Evolutionary conservation across 2,797 vertebrate species (phyloP).

Genomic region (Myotis findleyi): DNA sequence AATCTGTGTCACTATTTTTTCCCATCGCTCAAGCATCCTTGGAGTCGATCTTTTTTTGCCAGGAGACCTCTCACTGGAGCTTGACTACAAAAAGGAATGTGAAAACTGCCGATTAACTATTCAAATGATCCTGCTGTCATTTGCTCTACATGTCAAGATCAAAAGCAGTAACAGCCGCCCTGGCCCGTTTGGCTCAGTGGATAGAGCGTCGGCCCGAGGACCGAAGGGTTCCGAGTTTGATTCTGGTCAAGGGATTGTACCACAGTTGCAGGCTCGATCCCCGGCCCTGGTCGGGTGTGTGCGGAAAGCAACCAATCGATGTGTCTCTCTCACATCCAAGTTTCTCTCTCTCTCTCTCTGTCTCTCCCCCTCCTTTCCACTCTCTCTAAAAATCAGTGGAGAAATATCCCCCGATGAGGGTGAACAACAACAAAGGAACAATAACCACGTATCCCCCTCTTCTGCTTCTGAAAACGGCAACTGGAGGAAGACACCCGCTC

Average conservation of each 20-base stretch:
- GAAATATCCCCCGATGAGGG: too few species aligned
- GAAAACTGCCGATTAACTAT: conserved; percentile 84
- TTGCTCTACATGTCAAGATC: conserved; percentile 58
- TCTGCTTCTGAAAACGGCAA: not conserved
- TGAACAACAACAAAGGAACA: not conserved
- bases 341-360: too few species aligned
- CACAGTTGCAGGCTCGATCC: too few species aligned
- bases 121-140: conserved; percentile 74
- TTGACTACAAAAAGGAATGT: conserved; percentile 84
- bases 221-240: too few species aligned
- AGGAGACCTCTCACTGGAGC: conserved; percentile 79
- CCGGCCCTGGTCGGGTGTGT: too few species aligned
- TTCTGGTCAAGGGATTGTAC: too few species aligned
- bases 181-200: too few species aligned
- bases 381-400: too few species aligned
- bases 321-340: too few species aligned
- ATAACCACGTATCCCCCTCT: conserved; percentile 30
- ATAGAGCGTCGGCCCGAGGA: too few species aligned
- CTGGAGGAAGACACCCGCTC: not conserved
- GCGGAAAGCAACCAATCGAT: too few species aligned
- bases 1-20: conserved; percentile 84
- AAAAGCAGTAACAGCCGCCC: conserved; percentile 54
- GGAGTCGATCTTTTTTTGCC: conserved; percentile 83
- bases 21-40: conserved; percentile 83
- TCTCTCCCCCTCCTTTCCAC: too few species aligned